Evolutionary conservation across 2,113 vertebrate genomes (phyloP), one percentile per base, ranked within the genome.

Genomic region (Ophiodon elongatus): DNA sequence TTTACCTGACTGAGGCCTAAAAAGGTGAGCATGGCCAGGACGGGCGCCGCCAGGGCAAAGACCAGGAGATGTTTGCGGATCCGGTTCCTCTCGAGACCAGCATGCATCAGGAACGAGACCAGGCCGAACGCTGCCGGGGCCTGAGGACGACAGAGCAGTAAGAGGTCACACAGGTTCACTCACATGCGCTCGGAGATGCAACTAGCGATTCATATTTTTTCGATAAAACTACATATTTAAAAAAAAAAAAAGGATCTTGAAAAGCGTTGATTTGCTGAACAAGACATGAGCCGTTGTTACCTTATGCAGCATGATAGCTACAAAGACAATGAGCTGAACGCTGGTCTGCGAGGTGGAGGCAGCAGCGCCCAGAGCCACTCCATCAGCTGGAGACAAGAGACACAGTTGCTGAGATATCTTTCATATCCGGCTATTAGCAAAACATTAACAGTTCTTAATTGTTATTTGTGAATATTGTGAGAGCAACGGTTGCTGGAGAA

Each of bases 261-360:
- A 72, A 31, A 45, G 2, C 10, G 15, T 0, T 37, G 14, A 73
- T 43, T 31, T n/a, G 17, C 1, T 17, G 8, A 2, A 6, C 4
- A n/a, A 23, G 21, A 33, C 9, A 35, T 13, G 37, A 63, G 17
- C 0, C 7, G 37, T 17, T 57, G 15, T 74, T 95, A 99, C 98
- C 98, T 99, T 99, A 89, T 99, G 98, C 78, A 99, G 93, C 98
- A 99, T 99, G 84, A 99, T 99, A 0, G 98, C 98, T 84, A 99
- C 98, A 83, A 99, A 99, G 15, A 99, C 98, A 82, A 99, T 99
- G 90, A 99, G 96, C 86, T 99, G 98, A 85, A 99, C 98, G 31
- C 97, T 99, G 52, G 98, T 99, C 92, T 99, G 98, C 79, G 98
- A 99, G 45, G 98, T 99, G 17, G 98, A 99, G 90, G 98, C 98